These are phyloP conservation scores for Caiman crocodilus DNA, from an alignment of 2,797 vertebrate genomes.

Conservation along the genomic window DNA sequence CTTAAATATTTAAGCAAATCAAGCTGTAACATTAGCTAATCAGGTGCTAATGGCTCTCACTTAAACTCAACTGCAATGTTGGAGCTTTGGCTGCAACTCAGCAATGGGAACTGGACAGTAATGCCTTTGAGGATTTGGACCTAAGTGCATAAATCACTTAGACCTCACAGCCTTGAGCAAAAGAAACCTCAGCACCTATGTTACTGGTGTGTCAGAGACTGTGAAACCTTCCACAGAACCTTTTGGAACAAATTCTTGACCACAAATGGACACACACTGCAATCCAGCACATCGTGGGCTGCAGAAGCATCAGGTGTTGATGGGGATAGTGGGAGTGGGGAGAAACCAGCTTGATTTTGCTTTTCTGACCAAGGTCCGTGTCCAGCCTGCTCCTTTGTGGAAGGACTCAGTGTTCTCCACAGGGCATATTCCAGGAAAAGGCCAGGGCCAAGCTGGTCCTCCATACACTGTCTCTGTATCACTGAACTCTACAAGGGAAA, in stretches of 20 bases:
- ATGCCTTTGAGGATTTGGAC: not conserved
- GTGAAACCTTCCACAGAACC: not conserved
- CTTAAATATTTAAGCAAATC: too few species aligned
- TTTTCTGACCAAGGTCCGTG: rapidly evolving
- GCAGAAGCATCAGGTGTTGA: not conserved
- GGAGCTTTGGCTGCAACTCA: not conserved
- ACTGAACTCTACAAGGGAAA: not conserved
- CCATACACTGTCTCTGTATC: rapidly evolving
- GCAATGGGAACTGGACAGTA: too few species aligned
- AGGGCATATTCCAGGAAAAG: not conserved
- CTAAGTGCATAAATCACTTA: too few species aligned
- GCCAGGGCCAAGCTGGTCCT: not conserved
- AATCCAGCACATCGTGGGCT: not conserved
- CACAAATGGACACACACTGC: not conserved
- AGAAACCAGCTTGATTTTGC: not conserved
- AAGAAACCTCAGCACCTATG: too few species aligned
- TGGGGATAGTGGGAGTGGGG: not conserved
- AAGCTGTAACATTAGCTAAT: too few species aligned
- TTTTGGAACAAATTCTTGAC: not conserved
- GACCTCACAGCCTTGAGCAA: too few species aligned
- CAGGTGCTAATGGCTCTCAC: not conserved
- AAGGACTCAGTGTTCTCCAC: not conserved
- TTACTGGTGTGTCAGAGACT: too few species aligned
- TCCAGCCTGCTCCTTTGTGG: rapidly evolving
- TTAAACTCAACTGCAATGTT: not conserved